Conservation (phyloP, 2,888 invertebrate genomes). For the Aproaerema taeniolella region DNA sequence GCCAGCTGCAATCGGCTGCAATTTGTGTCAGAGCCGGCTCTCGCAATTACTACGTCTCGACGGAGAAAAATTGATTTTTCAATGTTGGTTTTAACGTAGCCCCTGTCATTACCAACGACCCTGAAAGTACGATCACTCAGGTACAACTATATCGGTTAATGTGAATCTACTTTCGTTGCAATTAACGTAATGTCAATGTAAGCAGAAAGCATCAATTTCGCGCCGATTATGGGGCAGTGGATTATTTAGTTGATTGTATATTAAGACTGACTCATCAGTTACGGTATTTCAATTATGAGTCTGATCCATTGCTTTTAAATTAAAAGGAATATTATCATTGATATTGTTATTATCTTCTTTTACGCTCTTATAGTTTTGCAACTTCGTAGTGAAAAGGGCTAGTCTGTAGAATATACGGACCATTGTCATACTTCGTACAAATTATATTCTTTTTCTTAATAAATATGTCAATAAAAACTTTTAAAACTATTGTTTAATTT, state of each 20-base stretch:
- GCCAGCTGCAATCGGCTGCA: slow-evolving; percentile 64
- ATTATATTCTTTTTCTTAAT: no score
- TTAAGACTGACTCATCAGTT: no score
- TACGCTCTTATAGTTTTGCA: no score
- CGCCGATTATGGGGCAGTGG: background rate
- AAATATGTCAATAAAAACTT: no score
- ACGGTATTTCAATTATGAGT: no score
- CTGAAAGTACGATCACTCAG: slow-evolving; percentile 7
- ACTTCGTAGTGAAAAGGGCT: no score
- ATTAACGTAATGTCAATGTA: slow-evolving; percentile 2
- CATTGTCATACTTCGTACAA: no score
- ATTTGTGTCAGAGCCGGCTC: slow-evolving; percentile 52
- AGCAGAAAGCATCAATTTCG: background rate
- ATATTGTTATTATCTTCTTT: no score
- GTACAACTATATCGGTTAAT: slow-evolving; percentile 1
- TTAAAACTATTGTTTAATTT: no score
- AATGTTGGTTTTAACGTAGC: slow-evolving; percentile 56
- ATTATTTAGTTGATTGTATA: background rate
- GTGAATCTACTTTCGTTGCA: slow-evolving; percentile 4
- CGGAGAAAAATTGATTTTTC: slow-evolving; percentile 64
- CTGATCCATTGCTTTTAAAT: no score
- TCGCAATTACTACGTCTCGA: slow-evolving; percentile 60
- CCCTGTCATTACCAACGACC: slow-evolving; percentile 17
- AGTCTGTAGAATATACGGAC: no score
- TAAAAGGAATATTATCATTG: no score